phyloP scores from a whole-genome alignment of 2,888 invertebrate genomes.

The Margaritifera margaritifera region DNA sequence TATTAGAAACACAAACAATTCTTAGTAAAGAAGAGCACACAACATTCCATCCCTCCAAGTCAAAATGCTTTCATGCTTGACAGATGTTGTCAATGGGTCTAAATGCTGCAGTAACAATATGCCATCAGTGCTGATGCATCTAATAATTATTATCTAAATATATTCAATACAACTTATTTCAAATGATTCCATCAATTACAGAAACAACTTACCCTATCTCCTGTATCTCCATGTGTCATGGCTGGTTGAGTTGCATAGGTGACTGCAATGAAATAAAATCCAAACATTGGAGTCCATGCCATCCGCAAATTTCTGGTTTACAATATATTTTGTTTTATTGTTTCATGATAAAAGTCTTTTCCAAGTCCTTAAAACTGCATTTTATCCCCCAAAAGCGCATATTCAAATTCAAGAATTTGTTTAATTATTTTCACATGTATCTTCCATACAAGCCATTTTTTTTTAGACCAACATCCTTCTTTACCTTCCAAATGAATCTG shows the following conservation, averaged over 20 bases:
- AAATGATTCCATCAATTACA: neutral
- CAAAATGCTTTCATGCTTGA: neutral
- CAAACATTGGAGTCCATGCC: neutral
- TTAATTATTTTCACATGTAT: no score
- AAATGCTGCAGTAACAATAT: neutral
- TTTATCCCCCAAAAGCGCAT: no score
- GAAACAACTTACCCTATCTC: conserved; percentile 54
- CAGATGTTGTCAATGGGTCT: neutral
- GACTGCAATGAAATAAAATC: conserved; percentile 71
- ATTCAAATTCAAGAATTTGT: no score
- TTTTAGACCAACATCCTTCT: no score
- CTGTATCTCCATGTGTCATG: conserved; percentile 73
- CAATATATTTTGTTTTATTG: neutral
- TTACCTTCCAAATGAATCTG: no score
- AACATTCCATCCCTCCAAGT: neutral
- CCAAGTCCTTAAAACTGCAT: no score
- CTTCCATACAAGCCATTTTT: no score
- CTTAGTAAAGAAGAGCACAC: neutral
- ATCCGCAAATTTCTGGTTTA: no score
- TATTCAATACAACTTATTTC: neutral
- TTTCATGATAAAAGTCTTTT: neutral
- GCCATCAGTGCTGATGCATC: no score
- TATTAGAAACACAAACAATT: no score
- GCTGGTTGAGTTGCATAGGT: conserved; percentile 89
- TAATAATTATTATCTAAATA: no score